Conservation (phyloP, 64 coral and sea anemone genomes). For the Catalaphyllia jardinei region DNA sequence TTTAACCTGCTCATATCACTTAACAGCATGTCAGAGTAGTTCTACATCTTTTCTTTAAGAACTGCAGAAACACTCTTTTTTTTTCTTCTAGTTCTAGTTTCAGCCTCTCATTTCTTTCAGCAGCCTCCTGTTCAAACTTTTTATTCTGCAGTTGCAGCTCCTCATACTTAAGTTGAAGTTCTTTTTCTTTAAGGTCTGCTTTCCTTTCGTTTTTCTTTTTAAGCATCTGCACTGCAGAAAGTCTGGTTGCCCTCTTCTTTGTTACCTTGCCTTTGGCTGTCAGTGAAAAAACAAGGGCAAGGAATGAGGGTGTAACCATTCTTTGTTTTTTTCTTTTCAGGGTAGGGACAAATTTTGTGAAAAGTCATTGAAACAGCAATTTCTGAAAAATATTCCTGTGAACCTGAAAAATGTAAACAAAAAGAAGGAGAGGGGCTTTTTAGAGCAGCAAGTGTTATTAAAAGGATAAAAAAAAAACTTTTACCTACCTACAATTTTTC, state of each 20-base stretch:
- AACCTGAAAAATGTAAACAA: no score
- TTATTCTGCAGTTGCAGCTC: slow-evolving; percentile 28
- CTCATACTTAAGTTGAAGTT: slow-evolving; percentile 15
- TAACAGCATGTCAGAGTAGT: neutral
- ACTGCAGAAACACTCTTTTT: neutral
- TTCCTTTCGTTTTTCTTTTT: slow-evolving; percentile 17
- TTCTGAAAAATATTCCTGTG: no score
- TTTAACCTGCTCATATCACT: slow-evolving; percentile 11
- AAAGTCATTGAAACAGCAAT: no score
- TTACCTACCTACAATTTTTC: no score
- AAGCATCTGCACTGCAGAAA: slow-evolving; percentile 22
- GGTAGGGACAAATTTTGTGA: no score
- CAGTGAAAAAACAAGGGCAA: slow-evolving; percentile 21
- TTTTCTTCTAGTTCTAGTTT: slow-evolving; percentile 32
- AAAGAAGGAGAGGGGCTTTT: no score
- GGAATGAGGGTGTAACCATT: slow-evolving; percentile 10
- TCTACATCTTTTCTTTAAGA: neutral
- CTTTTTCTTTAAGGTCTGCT: slow-evolving; percentile 23
- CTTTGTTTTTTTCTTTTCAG: neutral
- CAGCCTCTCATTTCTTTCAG: slow-evolving; percentile 8
- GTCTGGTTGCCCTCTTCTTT: slow-evolving; percentile 18
- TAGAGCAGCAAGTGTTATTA: no score
- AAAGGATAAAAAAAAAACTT: no score
- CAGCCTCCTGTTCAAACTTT: slow-evolving; percentile 28
- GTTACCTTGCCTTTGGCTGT: slow-evolving; percentile 15